A percentile compares a stretch with the other conserved stretches of the same genome.
phyloP scores from a whole-genome alignment of 2,113 vertebrate species.

The Gymnogyps californianus region DNA sequence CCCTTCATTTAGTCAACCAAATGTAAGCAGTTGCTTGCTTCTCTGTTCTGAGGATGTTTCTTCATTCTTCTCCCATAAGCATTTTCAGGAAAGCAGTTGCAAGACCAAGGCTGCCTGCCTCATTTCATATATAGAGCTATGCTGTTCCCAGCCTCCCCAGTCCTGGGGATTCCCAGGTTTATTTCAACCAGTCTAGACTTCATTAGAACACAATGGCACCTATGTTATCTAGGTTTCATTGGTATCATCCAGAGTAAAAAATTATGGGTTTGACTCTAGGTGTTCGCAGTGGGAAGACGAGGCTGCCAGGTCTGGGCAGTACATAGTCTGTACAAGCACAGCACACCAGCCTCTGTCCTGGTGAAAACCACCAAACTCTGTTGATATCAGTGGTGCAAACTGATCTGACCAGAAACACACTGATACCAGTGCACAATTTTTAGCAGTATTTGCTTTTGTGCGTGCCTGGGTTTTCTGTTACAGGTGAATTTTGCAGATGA shows the following conservation, averaged over 20 bases:
- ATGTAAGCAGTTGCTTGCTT: not conserved
- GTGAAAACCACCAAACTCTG: not conserved
- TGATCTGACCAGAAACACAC: not conserved
- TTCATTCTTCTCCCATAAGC: not conserved
- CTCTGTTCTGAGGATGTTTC: not conserved
- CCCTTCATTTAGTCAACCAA: not conserved
- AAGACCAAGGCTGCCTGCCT: not conserved
- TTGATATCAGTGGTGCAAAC: not conserved
- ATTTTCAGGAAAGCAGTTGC: not conserved
- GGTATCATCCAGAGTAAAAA: not conserved
- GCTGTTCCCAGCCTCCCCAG: not conserved
- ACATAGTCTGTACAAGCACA: not conserved
- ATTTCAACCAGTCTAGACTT: not conserved
- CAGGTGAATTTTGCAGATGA: not conserved
- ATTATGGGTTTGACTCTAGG: rapidly evolving
- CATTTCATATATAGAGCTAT: rapidly evolving
- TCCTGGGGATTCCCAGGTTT: not conserved
- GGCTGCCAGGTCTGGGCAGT: not conserved
- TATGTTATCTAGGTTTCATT: not conserved
- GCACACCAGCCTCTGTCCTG: not conserved
- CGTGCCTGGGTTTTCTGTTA: not conserved
- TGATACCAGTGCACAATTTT: not conserved
- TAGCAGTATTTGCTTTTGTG: not conserved
- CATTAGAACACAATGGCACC: not conserved
- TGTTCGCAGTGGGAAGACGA: not conserved